Percentiles rank a stretch among this genome's conserved stretches.
phyloP scores from a whole-genome alignment of 2,113 vertebrate genomes.

The Pluvianellus socialis region DNA sequence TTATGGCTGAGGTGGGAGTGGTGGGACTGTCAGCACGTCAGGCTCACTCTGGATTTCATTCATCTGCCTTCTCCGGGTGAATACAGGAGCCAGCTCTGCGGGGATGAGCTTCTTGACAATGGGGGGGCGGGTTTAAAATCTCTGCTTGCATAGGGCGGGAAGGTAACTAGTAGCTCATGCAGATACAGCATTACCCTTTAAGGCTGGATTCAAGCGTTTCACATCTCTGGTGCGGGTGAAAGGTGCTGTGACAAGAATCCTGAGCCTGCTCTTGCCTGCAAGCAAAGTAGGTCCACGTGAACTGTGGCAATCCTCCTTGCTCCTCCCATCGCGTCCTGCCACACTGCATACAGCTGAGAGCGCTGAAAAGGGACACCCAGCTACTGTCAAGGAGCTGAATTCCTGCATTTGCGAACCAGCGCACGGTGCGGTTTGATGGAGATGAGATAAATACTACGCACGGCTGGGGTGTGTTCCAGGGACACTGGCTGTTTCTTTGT shows the following conservation, averaged over 20 bases:
- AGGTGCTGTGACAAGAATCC: not conserved
- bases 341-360: not conserved
- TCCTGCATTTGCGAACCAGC: accelerated
- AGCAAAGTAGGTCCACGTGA: not conserved
- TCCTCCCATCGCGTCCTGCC: not conserved
- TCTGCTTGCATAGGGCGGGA: not conserved
- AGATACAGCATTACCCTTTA: not conserved
- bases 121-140: not conserved
- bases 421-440: accelerated
- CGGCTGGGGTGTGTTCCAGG: not conserved
- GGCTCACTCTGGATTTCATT: not conserved
- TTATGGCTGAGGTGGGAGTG: not conserved
- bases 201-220: not conserved
- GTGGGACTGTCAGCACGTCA: not conserved
- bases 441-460: not conserved
- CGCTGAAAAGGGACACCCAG: not conserved
- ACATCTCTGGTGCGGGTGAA: not conserved
- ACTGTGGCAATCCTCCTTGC: not conserved
- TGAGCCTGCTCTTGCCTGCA: not conserved
- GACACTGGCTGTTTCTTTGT: not conserved
- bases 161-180: not conserved
- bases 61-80: not conserved
- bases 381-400: not conserved
- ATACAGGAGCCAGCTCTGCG: not conserved
- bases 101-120: not conserved